Conservation (phyloP, 2,888 invertebrate species). For the Ecliptopera silaceata region DNA sequence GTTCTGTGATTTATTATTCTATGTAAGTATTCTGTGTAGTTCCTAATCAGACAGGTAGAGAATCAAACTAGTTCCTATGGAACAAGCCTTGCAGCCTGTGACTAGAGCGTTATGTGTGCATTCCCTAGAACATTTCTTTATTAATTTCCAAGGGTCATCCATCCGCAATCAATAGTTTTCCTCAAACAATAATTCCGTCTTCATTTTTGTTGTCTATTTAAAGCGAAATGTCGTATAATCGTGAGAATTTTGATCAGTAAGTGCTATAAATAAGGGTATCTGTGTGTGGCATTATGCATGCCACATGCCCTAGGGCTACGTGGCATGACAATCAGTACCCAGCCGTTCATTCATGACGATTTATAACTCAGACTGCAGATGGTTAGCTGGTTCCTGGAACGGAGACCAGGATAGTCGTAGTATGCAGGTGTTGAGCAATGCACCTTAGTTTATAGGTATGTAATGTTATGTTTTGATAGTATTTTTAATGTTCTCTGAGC, state of each 20-base stretch:
- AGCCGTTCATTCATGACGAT: constrained; percentile 69
- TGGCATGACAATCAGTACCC: constrained; percentile 61
- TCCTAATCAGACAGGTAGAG: too few relatives aligned
- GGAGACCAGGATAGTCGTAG: constrained; percentile 19
- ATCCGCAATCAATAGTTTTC: constrained; percentile 7
- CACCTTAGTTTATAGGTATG: too few relatives aligned
- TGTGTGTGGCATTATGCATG: constrained; percentile 46
- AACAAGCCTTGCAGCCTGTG: too few relatives aligned
- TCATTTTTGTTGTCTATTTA: constrained; percentile 9
- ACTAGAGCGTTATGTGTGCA: too few relatives aligned
- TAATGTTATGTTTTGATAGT: too few relatives aligned
- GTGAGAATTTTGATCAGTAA: constrained; percentile 49
- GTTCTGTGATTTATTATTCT: too few relatives aligned
- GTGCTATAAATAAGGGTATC: constrained; percentile 54
- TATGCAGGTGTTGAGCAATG: constrained; percentile 19
- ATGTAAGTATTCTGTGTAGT: too few relatives aligned
- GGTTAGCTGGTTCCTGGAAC: constrained; percentile 56
- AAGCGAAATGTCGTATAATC: constrained; percentile 31
- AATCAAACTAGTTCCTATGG: too few relatives aligned
- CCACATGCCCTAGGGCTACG: constrained; percentile 43
- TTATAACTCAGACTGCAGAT: constrained; percentile 56
- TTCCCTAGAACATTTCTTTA: too few relatives aligned
- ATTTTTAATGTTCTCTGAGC: too few relatives aligned
- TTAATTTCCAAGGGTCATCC: neutral
- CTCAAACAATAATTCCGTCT: constrained; percentile 4